Base-by-base conservation (phyloP, 2,113 vertebrate genomes). In the Mustela lutreola region DNA sequence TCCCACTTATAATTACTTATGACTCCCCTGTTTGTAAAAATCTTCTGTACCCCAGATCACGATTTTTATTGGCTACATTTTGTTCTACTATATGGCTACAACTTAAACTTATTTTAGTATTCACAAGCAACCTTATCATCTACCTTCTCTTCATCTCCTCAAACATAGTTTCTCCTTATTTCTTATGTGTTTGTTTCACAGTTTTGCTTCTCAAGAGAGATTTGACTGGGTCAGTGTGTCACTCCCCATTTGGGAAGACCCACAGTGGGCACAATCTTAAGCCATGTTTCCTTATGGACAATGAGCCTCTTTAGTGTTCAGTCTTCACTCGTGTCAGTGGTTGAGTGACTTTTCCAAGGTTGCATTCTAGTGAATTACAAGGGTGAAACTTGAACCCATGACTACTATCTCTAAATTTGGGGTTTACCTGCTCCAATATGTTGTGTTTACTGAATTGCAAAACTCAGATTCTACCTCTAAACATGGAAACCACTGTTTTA, bases 41-140 rank as follows among this genome's bases (percentile, higher is more conserved):
- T 53, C 11, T 56, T 50, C 42, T 42, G 39, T 84, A 31, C 48
- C 21, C 8, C 63, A 73, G 33, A 53, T 80, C 36, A 45, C 67
- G 33, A 65, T 73, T 92, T 84, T 79, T 93, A 75, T 80, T 60
- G n/a, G 53, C 11, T 62, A n/a, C 0, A 11, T 75, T 92, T 96
- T 94, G 16, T 56, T 89, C 88, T 26, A 73, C 22, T 31, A 3
- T 48, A 21, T 76, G 42, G 1, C 12, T 80, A 56, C 39, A 83
- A 93, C 11, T 58, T 88, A 79, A 70, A 85, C 81, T 79, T 91
- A 50, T 91, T 84, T 95, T 71, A 78, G 31, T 60, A 86, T 76
- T 42, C 50, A 21, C 48, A 24, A 21, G 22, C 11, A 62, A 19
- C 28, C 94, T 79, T 56, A 63, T 48, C 33, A 45, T 89, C 36